These are phyloP conservation scores for Telenomus remus DNA, from an alignment of 1,140 invertebrate species.

Conservation along the genomic window DNA sequence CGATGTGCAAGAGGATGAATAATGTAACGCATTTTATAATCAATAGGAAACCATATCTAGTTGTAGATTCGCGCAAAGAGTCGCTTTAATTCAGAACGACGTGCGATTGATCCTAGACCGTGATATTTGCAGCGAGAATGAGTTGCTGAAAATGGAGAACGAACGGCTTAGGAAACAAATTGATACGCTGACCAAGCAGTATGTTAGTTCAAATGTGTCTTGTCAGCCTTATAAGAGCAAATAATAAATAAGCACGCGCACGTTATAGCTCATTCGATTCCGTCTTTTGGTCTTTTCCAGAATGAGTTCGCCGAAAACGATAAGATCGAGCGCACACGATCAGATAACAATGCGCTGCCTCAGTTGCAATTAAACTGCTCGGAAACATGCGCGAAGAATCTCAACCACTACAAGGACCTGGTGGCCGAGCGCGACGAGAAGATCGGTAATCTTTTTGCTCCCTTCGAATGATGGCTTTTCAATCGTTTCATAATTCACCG, in stretches of 20 bases:
- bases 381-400: conserved; percentile 34
- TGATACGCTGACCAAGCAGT: conserved; percentile 45
- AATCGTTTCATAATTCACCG: background rate
- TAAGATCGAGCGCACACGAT: conserved; percentile 42
- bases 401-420: conserved; percentile 62
- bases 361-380: conserved; percentile 35
- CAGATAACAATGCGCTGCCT: conserved; percentile 12
- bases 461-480: background rate
- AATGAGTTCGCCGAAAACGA: conserved; percentile 46
- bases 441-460: conserved; percentile 68
- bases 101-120: conserved; percentile 57
- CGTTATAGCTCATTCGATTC: conserved; percentile 10
- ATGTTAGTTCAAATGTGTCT: conserved; percentile 30
- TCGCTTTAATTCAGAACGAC: conserved; percentile 79
- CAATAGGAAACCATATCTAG: conserved; percentile 80
- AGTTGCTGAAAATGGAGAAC: conserved; percentile 62
- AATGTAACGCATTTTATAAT: conserved; percentile 39
- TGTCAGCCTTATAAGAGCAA: conserved; percentile 5
- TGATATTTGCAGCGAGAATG: conserved; percentile 61
- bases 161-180: conserved; percentile 59
- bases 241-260: conserved; percentile 2
- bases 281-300: conserved; percentile 22
- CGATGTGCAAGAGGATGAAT: conserved; percentile 31
- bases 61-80: conserved; percentile 81
- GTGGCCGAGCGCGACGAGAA: conserved; percentile 67